phyloP scores from a whole-genome alignment of 2,888 invertebrate species.

The Muscina levida region DNA sequence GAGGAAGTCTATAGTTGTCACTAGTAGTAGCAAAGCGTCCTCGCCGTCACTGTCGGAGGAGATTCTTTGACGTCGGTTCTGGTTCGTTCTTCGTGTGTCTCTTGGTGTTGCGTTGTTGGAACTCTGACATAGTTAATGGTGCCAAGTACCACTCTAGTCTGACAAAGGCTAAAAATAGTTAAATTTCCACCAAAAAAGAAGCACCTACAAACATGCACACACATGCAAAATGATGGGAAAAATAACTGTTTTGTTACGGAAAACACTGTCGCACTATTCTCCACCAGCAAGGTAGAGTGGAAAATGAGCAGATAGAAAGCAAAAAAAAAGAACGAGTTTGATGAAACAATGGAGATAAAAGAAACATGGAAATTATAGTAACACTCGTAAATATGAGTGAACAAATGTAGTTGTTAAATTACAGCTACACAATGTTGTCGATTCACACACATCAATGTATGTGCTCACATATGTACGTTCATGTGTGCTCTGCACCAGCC shows the following conservation, averaged over 20 bases:
- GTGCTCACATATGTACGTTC: no score
- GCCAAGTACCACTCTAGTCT: slow-evolving; percentile 69
- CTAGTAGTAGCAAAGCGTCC: no score
- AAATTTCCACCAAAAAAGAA: slow-evolving; percentile 46
- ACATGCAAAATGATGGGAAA: background rate
- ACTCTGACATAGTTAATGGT: slow-evolving; percentile 70
- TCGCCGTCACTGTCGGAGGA: slow-evolving; percentile 36
- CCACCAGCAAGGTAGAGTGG: no score
- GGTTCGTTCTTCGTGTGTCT: slow-evolving; percentile 23
- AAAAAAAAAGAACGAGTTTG: background rate
- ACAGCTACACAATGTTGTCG: no score
- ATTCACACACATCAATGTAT: no score
- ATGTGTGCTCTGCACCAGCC: no score
- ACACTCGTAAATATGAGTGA: no score
- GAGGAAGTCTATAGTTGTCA: background rate
- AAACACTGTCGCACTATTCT: background rate
- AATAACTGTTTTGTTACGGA: slow-evolving; percentile 49
- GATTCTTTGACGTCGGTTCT: slow-evolving; percentile 46
- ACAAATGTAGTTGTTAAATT: no score
- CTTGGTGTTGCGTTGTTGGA: slow-evolving; percentile 32
- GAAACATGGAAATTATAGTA: no score
- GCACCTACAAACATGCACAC: background rate
- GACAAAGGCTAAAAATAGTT: slow-evolving; percentile 66
- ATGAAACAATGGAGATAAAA: no score
- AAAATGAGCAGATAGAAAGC: slow-evolving; percentile 21